phyloP scores from a whole-genome alignment of 2,888 invertebrate genomes.

The Cerastis leucographa region DNA sequence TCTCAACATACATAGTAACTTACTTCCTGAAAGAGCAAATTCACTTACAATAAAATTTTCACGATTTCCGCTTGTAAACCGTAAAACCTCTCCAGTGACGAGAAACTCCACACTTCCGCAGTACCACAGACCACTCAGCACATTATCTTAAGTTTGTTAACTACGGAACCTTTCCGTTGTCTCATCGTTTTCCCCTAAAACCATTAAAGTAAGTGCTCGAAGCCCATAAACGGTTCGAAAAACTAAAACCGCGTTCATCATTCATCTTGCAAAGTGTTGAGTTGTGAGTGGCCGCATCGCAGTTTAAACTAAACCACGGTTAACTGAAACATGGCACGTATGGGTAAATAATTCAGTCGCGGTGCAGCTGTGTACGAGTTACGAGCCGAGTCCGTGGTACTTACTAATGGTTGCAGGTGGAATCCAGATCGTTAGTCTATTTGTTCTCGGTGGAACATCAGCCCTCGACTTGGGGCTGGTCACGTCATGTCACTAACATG shows the following conservation, averaged over 20 bases:
- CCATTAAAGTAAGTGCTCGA: constrained; percentile 71
- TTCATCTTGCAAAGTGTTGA: constrained; percentile 68
- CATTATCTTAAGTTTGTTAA: constrained; percentile 62
- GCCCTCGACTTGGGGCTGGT: constrained; percentile 30
- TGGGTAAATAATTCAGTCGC: constrained; percentile 72
- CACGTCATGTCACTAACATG: neutral
- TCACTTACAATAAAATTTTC: constrained; percentile 54
- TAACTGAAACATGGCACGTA: constrained; percentile 64
- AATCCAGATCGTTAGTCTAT: constrained; percentile 72
- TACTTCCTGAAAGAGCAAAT: constrained; percentile 29
- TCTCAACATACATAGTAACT: neutral
- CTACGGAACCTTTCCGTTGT: constrained; percentile 61
- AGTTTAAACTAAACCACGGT: constrained; percentile 55
- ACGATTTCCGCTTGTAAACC: constrained; percentile 47
- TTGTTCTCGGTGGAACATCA: constrained; percentile 70
- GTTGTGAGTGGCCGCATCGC: constrained; percentile 53
- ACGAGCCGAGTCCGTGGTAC: constrained; percentile 1
- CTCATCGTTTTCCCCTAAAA: constrained; percentile 66
- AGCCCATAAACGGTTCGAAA: constrained; percentile 65
- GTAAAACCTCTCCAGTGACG: constrained; percentile 56
- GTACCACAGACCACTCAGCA: constrained; percentile 28
- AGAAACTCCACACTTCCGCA: constrained; percentile 29
- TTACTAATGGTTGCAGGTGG: constrained; percentile 68
- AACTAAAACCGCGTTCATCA: constrained; percentile 68
- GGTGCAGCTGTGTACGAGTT: constrained; percentile 60